Evolutionary conservation across 2,888 invertebrate species (phyloP).

Genomic region (Deroplatys truncata): DNA sequence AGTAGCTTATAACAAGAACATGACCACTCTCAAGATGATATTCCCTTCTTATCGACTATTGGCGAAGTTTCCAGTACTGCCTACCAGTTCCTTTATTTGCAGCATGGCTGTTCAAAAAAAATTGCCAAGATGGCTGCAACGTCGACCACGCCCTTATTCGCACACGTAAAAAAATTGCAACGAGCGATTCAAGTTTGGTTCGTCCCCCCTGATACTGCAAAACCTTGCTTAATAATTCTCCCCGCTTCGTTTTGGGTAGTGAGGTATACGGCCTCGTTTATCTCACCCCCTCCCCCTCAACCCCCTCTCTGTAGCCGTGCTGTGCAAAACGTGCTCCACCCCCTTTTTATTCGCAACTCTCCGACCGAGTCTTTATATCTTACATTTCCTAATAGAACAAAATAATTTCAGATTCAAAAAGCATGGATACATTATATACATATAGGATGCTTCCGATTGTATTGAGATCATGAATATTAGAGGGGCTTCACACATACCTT

Average conservation of each 20-base stretch:
- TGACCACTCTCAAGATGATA: slow-evolving; percentile 11
- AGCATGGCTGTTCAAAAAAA: not conserved
- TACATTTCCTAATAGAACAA: not conserved
- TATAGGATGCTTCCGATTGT: not conserved
- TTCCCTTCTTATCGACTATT: not conserved
- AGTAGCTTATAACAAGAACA: not conserved
- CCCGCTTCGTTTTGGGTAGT: not conserved
- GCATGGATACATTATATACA: not conserved
- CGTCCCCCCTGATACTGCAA: not conserved
- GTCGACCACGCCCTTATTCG: not conserved
- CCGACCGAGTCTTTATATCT: not conserved
- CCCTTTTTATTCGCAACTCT: not conserved
- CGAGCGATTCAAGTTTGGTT: not conserved
- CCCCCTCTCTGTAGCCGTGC: not conserved
- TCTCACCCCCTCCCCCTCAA: not conserved
- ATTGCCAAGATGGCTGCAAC: slow-evolving; percentile 1
- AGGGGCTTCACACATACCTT: not conserved
- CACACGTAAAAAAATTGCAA: not conserved
- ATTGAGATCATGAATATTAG: not conserved
- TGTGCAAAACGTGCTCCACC: not conserved
- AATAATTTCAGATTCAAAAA: not conserved
- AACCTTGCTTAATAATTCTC: not conserved
- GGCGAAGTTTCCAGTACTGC: not conserved
- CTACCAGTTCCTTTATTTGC: not conserved
- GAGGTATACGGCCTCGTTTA: not conserved